Conservation (phyloP, 2,113 vertebrate genomes). For the Amblyornis subalaris region DNA sequence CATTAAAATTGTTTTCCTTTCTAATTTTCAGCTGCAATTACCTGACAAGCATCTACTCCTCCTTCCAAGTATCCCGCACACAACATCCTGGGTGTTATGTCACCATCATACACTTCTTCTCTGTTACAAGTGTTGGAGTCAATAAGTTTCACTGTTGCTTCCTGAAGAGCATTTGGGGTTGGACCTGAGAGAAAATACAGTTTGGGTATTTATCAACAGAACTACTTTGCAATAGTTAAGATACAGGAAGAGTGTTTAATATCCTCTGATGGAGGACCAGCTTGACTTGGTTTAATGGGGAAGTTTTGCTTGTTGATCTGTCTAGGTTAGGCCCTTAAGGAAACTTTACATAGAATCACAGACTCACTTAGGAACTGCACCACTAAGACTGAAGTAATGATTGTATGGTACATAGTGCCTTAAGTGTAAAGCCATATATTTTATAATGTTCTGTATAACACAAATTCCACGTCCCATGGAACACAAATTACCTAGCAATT, state of each 20-base stretch:
- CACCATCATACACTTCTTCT: slow-evolving; percentile 62
- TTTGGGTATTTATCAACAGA: not conserved
- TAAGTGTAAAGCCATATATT: not conserved
- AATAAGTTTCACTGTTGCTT: slow-evolving; percentile 87
- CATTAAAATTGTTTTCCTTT: not conserved
- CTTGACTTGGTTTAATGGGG: not conserved
- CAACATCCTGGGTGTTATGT: slow-evolving; percentile 84
- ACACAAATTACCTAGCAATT: not conserved
- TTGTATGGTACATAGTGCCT: not conserved
- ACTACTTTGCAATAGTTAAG: not conserved
- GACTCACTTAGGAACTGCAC: not conserved
- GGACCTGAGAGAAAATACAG: slow-evolving; percentile 46
- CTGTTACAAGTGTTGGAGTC: slow-evolving; percentile 82
- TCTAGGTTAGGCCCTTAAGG: not conserved
- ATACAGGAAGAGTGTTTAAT: not conserved
- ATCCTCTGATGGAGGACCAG: not conserved
- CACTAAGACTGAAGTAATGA: not conserved
- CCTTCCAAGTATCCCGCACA: slow-evolving; percentile 83
- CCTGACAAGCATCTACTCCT: slow-evolving; percentile 90
- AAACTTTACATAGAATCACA: not conserved
- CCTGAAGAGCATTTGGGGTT: slow-evolving; percentile 79
- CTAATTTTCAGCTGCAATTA: slow-evolving; percentile 49
- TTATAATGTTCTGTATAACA: not conserved
- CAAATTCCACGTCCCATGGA: not conserved
- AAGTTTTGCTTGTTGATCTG: not conserved